Evolutionary conservation across 1,140 invertebrate genomes (phyloP).

Genomic region (Drosophila melanica): DNA sequence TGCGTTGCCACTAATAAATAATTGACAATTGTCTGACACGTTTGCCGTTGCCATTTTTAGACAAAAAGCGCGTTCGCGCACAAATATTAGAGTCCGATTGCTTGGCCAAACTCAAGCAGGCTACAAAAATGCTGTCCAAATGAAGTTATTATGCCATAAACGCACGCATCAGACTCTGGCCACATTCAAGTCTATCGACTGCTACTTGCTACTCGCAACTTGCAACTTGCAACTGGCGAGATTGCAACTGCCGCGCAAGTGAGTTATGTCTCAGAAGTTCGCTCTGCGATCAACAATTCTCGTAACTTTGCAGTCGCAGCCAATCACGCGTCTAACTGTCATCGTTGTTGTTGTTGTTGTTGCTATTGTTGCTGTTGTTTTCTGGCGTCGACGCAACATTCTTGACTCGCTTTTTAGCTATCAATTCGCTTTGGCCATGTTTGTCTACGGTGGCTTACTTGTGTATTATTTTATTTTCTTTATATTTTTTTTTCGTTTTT

Average conservation of each 20-base stretch:
- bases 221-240: constrained; percentile 22
- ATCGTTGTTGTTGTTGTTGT: constrained; percentile 44
- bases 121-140: constrained; percentile 74
- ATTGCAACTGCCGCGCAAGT: constrained; percentile 53
- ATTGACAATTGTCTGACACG: constrained; percentile 81
- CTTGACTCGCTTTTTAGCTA: constrained; percentile 61
- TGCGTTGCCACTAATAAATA: constrained; percentile 82
- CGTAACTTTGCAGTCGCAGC: constrained; percentile 42
- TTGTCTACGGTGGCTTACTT: constrained; percentile 27
- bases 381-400: constrained; percentile 61
- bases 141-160: constrained; percentile 84
- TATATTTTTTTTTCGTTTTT: background rate
- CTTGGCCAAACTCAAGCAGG: constrained; percentile 34
- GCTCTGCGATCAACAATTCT: constrained; percentile 44
- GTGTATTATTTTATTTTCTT: background rate
- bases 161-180: constrained; percentile 71
- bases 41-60: constrained; percentile 79
- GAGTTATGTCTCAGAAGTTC: constrained; percentile 74
- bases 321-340: constrained; percentile 74
- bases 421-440: constrained; percentile 53
- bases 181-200: constrained; percentile 6
- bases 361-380: constrained; percentile 3
- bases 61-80: constrained; percentile 56
- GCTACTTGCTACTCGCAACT: constrained; percentile 31
- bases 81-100: constrained; percentile 50